phyloP scores from a whole-genome alignment of 2,797 vertebrate species.

The Malurus splendens region DNA sequence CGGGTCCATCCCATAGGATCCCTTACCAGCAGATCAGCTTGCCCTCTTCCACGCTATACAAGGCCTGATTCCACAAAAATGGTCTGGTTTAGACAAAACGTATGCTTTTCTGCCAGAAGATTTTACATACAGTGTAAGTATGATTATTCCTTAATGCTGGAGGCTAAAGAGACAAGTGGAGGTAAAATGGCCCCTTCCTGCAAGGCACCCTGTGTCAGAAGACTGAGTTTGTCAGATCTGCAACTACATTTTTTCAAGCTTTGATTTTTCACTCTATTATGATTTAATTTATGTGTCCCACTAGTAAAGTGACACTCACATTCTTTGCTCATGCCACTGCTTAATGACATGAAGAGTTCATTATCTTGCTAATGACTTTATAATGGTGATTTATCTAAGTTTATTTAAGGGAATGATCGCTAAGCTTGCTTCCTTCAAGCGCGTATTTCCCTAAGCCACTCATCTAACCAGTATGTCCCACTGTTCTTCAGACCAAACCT shows the following conservation, averaged over 20 bases:
- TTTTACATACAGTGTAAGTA: background rate
- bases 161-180: background rate
- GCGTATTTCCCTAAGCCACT: background rate
- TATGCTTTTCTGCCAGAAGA: background rate
- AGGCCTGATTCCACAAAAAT: background rate
- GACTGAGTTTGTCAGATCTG: background rate
- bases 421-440: background rate
- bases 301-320: background rate
- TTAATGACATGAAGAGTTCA: slow-evolving; percentile 35
- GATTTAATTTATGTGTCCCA: slow-evolving; percentile 1
- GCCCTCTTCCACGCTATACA: background rate
- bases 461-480: background rate
- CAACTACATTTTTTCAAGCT: background rate
- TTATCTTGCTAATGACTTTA: slow-evolving; percentile 39
- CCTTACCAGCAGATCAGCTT: background rate
- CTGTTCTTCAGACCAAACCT: background rate
- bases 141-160: background rate
- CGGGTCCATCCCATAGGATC: background rate
- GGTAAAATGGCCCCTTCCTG: background rate
- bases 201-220: background rate
- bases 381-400: slow-evolving; percentile 33
- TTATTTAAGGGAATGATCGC: slow-evolving; percentile 25
- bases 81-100: background rate
- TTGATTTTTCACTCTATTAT: slow-evolving; percentile 1
- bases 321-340: background rate